A percentile compares a stretch with the other conserved stretches of the same genome.
These are phyloP conservation scores for Tryphoninae sp. DNA, from an alignment of 2,888 invertebrate genomes.

Conservation along the genomic window DNA sequence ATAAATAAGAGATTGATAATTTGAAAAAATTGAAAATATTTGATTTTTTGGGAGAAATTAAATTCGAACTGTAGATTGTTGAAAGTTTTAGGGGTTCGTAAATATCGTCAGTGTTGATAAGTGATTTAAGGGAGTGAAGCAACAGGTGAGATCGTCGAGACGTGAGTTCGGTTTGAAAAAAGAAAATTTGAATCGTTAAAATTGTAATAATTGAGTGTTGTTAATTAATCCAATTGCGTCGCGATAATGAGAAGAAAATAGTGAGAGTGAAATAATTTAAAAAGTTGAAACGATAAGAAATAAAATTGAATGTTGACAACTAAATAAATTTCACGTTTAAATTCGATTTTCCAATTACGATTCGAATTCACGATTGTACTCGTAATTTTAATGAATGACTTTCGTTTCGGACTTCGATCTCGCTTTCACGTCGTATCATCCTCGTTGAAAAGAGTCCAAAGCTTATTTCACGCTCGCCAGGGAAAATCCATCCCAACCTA, in stretches of 20 bases:
- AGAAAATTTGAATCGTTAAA: background rate
- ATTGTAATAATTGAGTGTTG: background rate
- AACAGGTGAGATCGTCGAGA: slow-evolving; percentile 5
- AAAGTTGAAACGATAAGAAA: background rate
- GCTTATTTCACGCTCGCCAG: background rate
- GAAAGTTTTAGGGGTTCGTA: background rate
- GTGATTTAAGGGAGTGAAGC: background rate
- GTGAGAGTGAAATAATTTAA: background rate
- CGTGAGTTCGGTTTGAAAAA: background rate
- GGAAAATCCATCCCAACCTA: background rate
- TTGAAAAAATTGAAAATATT: background rate
- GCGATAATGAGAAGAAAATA: too few relatives aligned
- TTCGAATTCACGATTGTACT: too few relatives aligned
- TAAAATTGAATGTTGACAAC: too few relatives aligned
- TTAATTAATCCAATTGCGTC: background rate
- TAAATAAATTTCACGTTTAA: too few relatives aligned
- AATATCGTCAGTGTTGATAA: background rate
- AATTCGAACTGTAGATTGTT: background rate
- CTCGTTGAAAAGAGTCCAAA: background rate
- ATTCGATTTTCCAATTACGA: too few relatives aligned
- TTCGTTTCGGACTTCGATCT: too few relatives aligned
- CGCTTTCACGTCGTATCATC: too few relatives aligned
- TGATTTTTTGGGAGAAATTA: too few relatives aligned
- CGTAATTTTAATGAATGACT: too few relatives aligned
- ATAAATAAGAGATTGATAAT: background rate